These are phyloP conservation scores for Sphaeridia pumilis DNA, from an alignment of 2,888 invertebrate genomes.

Conservation along the genomic window DNA sequence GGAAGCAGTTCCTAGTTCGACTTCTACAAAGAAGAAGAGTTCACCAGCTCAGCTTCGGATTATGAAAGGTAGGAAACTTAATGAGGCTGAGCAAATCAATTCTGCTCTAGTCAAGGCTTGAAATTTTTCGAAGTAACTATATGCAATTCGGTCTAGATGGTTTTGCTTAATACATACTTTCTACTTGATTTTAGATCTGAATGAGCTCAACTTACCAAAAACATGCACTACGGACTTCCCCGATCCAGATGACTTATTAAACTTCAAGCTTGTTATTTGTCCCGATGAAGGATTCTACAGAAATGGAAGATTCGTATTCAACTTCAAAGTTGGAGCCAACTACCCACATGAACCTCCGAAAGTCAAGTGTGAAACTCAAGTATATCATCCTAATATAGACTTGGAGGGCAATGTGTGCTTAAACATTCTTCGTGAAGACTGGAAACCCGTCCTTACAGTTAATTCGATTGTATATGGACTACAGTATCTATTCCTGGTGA, in stretches of 20 bases:
- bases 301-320: constrained; percentile 88
- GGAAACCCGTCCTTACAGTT: constrained; percentile 96
- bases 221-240: constrained; percentile 93
- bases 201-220: constrained; percentile 92
- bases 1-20: constrained; percentile 50
- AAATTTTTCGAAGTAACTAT: too few species aligned
- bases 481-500: constrained; percentile 89
- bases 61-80: constrained; percentile 66
- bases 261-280: constrained; percentile 88
- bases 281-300: constrained; percentile 97
- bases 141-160: too few species aligned
- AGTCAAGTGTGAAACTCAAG: constrained; percentile 94
- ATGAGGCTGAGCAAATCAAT: not conserved
- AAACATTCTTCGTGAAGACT: constrained; percentile 94
- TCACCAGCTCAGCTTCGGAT: constrained; percentile 94
- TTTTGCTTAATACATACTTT: not conserved
- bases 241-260: constrained; percentile 89
- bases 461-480: constrained; percentile 96
- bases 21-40: constrained; percentile 73
- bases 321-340: constrained; percentile 93
- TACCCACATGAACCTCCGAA: constrained; percentile 98
- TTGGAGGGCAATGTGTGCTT: constrained; percentile 94
- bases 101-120: not conserved
- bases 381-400: constrained; percentile 98
- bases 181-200: constrained; percentile 60